Evolutionary conservation across 2,888 invertebrate species (phyloP), one percentile per base, ranked within the genome.

Genomic region (Synanthedon tipuliformis): DNA sequence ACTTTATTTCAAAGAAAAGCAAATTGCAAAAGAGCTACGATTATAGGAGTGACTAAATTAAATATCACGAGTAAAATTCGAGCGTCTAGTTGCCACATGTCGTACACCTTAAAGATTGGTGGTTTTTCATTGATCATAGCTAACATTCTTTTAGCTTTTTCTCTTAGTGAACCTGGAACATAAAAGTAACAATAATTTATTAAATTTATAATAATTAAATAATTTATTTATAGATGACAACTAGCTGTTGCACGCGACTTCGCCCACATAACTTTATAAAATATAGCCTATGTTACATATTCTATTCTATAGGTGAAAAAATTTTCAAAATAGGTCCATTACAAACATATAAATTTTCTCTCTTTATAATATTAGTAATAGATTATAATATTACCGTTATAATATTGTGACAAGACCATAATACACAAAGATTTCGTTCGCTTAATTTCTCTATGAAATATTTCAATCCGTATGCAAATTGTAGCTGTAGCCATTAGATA

Each of bases 391-490:
- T 45, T 45, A 45, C 45, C 45, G 15, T n/a, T 11, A 15, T 45
- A 15, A 45, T 13, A 45, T 45, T 15, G 45, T 7, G 13, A 45
- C 45, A 45, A 13, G 45, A 45, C 12, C 45, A 7, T 45, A 11
- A 45, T 71, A 10, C 69, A 67, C 34, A 79, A 57, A 16, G 66
- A 64, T 59, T 81, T 82, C 0, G 71, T 77, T 57, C 67, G 64
- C 53, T 68, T 76, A 1, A 81, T 64, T 61, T 76, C 72, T 55
- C 65, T 61, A 11, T 68, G 68, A 52, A 81, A 74, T 2, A 61
- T 3, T 59, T 79, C 75, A 50, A 68, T 69, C 4, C 75, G 65
- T 2, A 71, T 7, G 27, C 73, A 71, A 10, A 81, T 34, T 34
- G 10, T 34, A 10, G 34, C 34, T 7, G 34, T 10, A 34, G 34